Conservation (phyloP, 2,797 vertebrate genomes). For the Sitta carolinensis region DNA sequence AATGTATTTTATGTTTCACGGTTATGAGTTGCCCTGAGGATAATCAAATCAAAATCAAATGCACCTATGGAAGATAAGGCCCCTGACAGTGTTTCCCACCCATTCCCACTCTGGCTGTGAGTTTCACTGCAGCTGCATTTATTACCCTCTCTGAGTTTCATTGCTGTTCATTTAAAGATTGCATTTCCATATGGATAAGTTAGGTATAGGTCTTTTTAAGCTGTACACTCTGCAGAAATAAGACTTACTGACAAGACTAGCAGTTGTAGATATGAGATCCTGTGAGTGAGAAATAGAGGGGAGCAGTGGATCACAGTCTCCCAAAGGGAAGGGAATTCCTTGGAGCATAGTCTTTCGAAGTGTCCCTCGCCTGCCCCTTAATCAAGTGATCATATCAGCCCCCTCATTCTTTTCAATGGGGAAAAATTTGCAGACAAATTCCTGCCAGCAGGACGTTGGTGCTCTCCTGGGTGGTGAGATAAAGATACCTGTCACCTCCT, state of each 20-base stretch:
- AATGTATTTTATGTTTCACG: conserved; percentile 2
- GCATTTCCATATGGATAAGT: neutral
- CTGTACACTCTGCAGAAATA: neutral
- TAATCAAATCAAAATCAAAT: conserved; percentile 53
- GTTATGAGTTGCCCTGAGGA: conserved; percentile 36
- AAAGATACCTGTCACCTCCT: conserved; percentile 79
- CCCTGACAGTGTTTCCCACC: neutral
- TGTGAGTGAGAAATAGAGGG: neutral
- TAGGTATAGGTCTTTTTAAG: neutral
- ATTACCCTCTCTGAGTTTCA: neutral
- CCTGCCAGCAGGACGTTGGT: conserved; percentile 74
- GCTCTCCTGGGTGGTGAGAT: conserved; percentile 77
- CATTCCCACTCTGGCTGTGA: neutral
- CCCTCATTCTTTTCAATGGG: conserved; percentile 66
- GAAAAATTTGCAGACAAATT: conserved; percentile 79
- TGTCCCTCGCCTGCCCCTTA: conserved; percentile 70
- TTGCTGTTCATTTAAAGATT: neutral
- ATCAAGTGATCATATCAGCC: conserved; percentile 68
- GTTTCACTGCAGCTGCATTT: neutral
- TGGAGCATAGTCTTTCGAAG: conserved; percentile 53
- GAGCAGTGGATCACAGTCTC: neutral
- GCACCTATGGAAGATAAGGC: conserved; percentile 35
- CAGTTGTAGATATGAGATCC: neutral
- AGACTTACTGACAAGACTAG: neutral
- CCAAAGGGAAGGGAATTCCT: conserved; percentile 69